phyloP scores from a whole-genome alignment of 2,888 invertebrate species.

The Ennomos erosarius region DNA sequence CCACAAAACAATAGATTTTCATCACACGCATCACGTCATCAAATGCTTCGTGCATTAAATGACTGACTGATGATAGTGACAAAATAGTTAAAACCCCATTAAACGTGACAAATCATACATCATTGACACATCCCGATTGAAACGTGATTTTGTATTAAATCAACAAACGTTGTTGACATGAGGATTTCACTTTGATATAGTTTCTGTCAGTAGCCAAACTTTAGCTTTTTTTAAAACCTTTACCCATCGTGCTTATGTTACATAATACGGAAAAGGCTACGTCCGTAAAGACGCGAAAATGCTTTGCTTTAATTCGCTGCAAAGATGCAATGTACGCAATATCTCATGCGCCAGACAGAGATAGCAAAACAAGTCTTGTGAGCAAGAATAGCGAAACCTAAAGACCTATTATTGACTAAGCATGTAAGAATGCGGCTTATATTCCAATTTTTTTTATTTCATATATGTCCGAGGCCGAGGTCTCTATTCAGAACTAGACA shows the following conservation, averaged over 20 bases:
- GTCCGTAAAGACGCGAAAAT: too few species aligned
- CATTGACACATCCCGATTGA: conserved; percentile 31
- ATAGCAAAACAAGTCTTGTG: too few species aligned
- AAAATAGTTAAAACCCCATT: conserved; percentile 20
- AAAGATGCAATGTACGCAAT: too few species aligned
- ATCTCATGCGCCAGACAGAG: too few species aligned
- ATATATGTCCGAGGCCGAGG: too few species aligned
- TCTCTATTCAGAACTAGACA: too few species aligned
- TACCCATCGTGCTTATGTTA: too few species aligned
- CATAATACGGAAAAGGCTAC: too few species aligned
- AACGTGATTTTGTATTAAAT: conserved; percentile 35
- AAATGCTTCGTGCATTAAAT: background rate
- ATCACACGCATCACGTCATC: background rate
- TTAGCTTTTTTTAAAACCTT: background rate
- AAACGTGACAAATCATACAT: conserved; percentile 29
- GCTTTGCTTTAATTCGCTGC: too few species aligned
- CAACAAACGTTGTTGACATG: conserved; percentile 36
- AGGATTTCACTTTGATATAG: conserved; percentile 24
- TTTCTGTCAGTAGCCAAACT: background rate
- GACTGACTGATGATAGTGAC: conserved; percentile 15
- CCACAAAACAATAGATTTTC: too few species aligned
- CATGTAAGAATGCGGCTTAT: background rate
- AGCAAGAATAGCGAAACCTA: too few species aligned
- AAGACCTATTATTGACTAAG: too few species aligned
- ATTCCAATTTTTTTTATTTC: background rate